A percentile compares a stretch with the other conserved stretches of the same genome.
Conservation (phyloP, 1,140 invertebrate genomes). For the Eupristina koningsbergeri region DNA sequence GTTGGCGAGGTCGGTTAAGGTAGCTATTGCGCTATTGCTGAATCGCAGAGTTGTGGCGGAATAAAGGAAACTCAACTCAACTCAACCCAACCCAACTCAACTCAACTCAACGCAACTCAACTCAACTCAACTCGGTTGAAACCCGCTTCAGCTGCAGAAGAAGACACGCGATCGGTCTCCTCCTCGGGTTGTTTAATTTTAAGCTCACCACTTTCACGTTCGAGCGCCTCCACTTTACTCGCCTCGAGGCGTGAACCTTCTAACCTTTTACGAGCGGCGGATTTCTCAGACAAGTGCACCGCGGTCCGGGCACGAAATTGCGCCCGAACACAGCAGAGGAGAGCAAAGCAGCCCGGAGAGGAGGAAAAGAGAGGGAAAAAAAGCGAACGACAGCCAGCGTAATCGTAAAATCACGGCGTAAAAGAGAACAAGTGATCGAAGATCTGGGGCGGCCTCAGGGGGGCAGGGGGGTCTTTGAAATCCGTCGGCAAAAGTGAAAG, state of each 20-base stretch:
- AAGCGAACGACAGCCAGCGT: not conserved
- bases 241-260: not conserved
- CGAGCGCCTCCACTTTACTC: not conserved
- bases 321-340: not conserved
- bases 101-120: too few relatives aligned
- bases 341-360: not conserved
- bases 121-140: too few relatives aligned
- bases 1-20: not conserved
- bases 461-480: not conserved
- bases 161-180: not conserved
- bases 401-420: constrained; percentile 4
- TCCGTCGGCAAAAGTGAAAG: not conserved
- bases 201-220: not conserved
- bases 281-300: not conserved
- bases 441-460: not conserved
- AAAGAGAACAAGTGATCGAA: constrained; percentile 3
- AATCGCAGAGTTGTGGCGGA: not conserved
- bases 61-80: constrained; percentile 6
- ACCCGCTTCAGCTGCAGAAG: too few relatives aligned
- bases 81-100: too few relatives aligned
- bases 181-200: not conserved
- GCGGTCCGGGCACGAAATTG: constrained; percentile 15
- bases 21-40: not conserved
- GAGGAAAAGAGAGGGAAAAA: not conserved
- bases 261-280: not conserved